These are phyloP conservation scores for Drosophila subpulchrella DNA, from an alignment of 1,140 invertebrate species.

Conservation along the genomic window DNA sequence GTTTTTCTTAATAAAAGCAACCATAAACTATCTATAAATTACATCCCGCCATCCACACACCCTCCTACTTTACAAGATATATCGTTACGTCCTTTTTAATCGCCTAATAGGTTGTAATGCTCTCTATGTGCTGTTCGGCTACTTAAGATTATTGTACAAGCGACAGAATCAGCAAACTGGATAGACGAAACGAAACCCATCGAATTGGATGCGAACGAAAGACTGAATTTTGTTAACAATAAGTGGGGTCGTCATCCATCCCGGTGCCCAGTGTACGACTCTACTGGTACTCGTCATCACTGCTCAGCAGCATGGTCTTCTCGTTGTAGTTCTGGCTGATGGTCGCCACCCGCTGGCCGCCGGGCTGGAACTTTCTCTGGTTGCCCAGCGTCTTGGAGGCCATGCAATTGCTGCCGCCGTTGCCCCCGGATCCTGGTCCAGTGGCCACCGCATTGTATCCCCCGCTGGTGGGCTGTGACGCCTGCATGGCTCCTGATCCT, in stretches of 20 bases:
- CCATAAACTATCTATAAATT: constrained; percentile 4
- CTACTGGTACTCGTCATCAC: constrained; percentile 98
- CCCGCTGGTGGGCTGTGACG: constrained; percentile 49
- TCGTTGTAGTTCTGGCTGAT: constrained; percentile 95
- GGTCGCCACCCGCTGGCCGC: constrained; percentile 89
- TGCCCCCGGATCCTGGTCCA: constrained; percentile 36
- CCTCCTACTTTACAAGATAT: constrained; percentile 33
- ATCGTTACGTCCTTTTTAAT: constrained; percentile 29
- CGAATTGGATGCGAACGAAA: constrained; percentile 29
- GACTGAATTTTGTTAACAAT: constrained; percentile 41
- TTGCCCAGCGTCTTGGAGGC: constrained; percentile 84
- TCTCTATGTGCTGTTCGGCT: constrained; percentile 39
- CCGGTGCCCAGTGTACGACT: constrained; percentile 4
- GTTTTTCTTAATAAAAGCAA: neutral
- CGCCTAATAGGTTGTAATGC: constrained; percentile 41
- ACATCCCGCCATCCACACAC: constrained; percentile 19
- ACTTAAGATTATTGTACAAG: constrained; percentile 80
- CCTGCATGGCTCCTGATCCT: constrained; percentile 59
- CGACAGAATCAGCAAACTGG: constrained; percentile 32
- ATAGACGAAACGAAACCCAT: constrained; percentile 41
- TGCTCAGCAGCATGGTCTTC: constrained; percentile 97
- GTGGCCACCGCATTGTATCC: constrained; percentile 82
- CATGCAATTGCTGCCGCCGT: constrained; percentile 62
- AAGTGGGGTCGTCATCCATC: constrained; percentile 9
- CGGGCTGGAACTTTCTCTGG: constrained; percentile 85